phyloP scores from a whole-genome alignment of 2,888 invertebrate species.

The Drosophila ezoana region DNA sequence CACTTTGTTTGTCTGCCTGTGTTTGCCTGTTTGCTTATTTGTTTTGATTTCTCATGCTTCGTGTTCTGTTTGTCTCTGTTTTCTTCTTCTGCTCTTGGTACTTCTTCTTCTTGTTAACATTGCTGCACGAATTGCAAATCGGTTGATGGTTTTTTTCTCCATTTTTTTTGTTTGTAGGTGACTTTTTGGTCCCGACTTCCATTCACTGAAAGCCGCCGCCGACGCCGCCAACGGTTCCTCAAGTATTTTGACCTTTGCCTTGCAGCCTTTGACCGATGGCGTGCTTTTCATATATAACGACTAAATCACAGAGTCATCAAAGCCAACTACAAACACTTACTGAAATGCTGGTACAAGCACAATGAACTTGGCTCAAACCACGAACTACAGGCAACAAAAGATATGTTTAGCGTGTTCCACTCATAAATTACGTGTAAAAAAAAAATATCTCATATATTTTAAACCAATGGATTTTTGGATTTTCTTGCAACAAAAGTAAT shows the following conservation, averaged over 20 bases:
- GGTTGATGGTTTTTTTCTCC: not conserved
- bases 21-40: conserved; percentile 65
- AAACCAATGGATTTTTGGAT: no score
- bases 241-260: conserved; percentile 49
- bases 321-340: conserved; percentile 2
- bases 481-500: no score
- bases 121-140: conserved; percentile 12
- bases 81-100: conserved; percentile 25
- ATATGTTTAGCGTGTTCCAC: no score
- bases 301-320: conserved; percentile 7
- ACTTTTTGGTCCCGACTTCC: conserved; percentile 4
- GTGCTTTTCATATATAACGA: conserved; percentile 24
- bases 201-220: conserved; percentile 4
- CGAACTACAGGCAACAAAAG: no score
- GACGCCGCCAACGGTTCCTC: conserved; percentile 18
- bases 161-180: not conserved
- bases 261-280: conserved; percentile 52
- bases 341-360: not conserved
- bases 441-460: no score
- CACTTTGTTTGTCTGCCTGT: conserved; percentile 64
- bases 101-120: conserved; percentile 4
- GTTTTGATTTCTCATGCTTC: conserved; percentile 71
- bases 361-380: not conserved
- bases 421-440: no score
- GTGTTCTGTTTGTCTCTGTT: conserved; percentile 23